These are phyloP conservation scores for Loriculus beryllinus DNA, from an alignment of 2,797 vertebrate species.

Conservation along the genomic window DNA sequence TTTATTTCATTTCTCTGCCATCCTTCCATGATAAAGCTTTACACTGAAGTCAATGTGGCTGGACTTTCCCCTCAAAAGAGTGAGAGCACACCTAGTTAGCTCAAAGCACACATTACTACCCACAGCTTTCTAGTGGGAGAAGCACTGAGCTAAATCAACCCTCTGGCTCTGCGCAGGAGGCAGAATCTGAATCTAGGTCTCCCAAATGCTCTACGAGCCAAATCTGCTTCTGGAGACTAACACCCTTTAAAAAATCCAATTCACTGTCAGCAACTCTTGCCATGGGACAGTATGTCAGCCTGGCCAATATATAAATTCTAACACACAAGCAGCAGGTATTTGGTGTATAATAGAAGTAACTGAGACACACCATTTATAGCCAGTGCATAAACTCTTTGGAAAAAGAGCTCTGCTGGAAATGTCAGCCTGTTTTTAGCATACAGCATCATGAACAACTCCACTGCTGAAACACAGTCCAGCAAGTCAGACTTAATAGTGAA, in stretches of 20 bases:
- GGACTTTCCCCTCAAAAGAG: background rate
- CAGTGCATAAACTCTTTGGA: background rate
- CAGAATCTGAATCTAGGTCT: background rate
- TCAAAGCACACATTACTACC: background rate
- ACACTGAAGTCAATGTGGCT: background rate
- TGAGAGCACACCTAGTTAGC: background rate
- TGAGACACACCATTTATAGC: background rate
- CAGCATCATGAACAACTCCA: background rate
- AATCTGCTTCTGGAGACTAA: background rate
- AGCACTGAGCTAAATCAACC: background rate
- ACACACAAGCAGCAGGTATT: background rate
- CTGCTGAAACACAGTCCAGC: background rate
- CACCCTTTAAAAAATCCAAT: background rate
- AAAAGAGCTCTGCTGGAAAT: background rate
- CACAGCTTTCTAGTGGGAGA: background rate
- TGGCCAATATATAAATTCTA: background rate
- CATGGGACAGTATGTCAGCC: background rate
- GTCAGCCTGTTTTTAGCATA: background rate
- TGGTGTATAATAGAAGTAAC: background rate
- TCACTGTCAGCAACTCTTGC: background rate
- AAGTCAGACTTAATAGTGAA: background rate
- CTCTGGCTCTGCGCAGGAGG: background rate
- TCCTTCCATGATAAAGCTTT: background rate
- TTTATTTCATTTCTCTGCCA: background rate
- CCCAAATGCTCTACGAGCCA: background rate